These are phyloP conservation scores for Thunnus thynnus DNA, from an alignment of 2,113 vertebrate genomes.

Conservation along the genomic window DNA sequence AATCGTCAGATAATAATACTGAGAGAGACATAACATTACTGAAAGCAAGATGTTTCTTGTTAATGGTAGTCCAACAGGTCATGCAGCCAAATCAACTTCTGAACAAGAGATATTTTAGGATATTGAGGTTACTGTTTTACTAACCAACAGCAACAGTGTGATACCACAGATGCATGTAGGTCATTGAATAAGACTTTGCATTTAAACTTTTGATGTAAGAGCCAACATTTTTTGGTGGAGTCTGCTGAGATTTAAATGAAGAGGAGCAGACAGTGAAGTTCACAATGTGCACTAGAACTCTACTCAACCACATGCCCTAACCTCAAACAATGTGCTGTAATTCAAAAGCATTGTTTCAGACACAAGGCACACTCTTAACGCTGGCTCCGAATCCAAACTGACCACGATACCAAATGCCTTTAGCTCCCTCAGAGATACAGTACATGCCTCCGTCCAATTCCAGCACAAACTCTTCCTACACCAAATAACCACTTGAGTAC, in stretches of 20 bases:
- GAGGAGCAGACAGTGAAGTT: constrained; percentile 26
- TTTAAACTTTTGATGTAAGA: too few species aligned
- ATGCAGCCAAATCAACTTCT: too few species aligned
- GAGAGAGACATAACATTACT: too few species aligned
- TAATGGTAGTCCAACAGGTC: too few species aligned
- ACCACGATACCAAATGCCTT: constrained; percentile 58
- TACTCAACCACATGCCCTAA: constrained; percentile 49
- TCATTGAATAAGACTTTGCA: too few species aligned
- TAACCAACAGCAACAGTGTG: too few species aligned
- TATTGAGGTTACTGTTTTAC: too few species aligned
- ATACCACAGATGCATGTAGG: too few species aligned
- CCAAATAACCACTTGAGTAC: constrained; percentile 61
- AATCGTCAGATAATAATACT: too few species aligned
- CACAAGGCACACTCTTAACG: constrained; percentile 67
- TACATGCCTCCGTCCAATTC: constrained; percentile 40
- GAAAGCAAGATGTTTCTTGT: too few species aligned
- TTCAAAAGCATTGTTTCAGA: constrained; percentile 72
- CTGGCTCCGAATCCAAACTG: constrained; percentile 46
- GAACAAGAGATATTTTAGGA: too few species aligned
- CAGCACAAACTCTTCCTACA: constrained; percentile 45
- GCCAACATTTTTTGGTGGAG: background rate
- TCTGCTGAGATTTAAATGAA: background rate
- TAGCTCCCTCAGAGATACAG: constrained; percentile 47
- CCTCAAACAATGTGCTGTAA: constrained; percentile 69
- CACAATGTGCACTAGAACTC: constrained; percentile 47